Evolutionary conservation across 2,113 vertebrate species (phyloP).

Genomic region (Phocoena phocoena): DNA sequence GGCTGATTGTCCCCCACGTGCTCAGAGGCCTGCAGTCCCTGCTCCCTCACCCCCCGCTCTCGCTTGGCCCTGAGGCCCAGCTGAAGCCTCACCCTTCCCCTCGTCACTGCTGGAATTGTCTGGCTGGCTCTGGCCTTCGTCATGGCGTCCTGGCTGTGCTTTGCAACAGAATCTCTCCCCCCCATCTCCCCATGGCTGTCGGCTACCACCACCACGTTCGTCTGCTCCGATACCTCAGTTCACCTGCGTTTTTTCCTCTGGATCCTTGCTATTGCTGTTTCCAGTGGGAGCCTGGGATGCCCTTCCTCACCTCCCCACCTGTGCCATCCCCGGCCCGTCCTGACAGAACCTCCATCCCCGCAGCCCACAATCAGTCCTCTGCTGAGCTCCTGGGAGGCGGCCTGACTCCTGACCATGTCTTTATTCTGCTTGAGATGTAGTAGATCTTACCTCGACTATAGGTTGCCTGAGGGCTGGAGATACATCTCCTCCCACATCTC

Average conservation of each 20-base stretch:
- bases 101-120: background rate
- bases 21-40: too few species aligned
- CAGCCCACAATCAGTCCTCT: accelerated
- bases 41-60: background rate
- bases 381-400: background rate
- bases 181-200: background rate
- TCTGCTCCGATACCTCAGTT: background rate
- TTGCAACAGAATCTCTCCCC: background rate
- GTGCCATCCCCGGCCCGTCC: too few species aligned
- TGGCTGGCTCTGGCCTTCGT: accelerated
- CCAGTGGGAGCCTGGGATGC: too few species aligned
- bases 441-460: background rate
- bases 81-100: too few species aligned
- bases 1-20: accelerated
- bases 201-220: accelerated
- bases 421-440: background rate
- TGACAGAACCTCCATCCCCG: background rate
- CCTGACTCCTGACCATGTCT: accelerated
- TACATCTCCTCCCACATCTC: accelerated
- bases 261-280: background rate
- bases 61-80: accelerated
- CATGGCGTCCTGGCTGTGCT: too few species aligned
- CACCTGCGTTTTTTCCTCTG: background rate
- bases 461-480: background rate
- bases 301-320: too few species aligned